Base-by-base conservation (phyloP, 2,113 vertebrate genomes). In the Zosterops lateralis region DNA sequence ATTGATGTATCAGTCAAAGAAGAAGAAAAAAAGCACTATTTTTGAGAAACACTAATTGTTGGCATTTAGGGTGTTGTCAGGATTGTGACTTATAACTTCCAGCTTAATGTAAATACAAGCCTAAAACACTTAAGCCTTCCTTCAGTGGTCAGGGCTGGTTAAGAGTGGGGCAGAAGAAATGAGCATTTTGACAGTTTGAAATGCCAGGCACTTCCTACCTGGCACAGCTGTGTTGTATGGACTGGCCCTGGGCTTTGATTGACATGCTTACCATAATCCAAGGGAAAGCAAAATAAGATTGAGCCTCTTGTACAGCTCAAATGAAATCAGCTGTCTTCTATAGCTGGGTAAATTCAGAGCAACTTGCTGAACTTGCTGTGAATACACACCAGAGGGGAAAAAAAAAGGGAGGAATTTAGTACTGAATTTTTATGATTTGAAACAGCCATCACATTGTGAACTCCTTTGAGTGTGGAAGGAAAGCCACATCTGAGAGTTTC, bases 31-130 rank as follows among this genome's bases (percentile, higher is more conserved):
- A 94, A 54, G 5, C 26, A 76, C 15, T 58, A 76, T 94, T 97
- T 96, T 79, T 94, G 72, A 95, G 74, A 95, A 95, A 88, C 86
- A 95, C 68, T 96, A 96, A 96, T 94, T 90, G 77, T 68, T 88
- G 48, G 92, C 90, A 85, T 96, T 84, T 95, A 94, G 94, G 57
- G 7, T 79, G 84, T 71, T 87, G 34, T 74, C 72, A 80, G 62
- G 58, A 92, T 22, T 85, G 81, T 96, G 80, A 85, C 50, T 92
- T 95, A n/a, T 57, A 96, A 93, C 78, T 95, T 96, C 79, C 71
- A 94, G 50, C 29, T 92, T 66, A 71, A 95, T 53, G 34, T 95
- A 71, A 65, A n/a, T 31, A 71, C 14, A 83, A 48, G 66, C 24
- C 44, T 68, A 34, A 86, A 89, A 68, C 17, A 16, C 31, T 88